Evolutionary conservation across 1,140 invertebrate genomes (phyloP), one percentile per base, ranked within the genome.

Genomic region (Berghia stephanieae): DNA sequence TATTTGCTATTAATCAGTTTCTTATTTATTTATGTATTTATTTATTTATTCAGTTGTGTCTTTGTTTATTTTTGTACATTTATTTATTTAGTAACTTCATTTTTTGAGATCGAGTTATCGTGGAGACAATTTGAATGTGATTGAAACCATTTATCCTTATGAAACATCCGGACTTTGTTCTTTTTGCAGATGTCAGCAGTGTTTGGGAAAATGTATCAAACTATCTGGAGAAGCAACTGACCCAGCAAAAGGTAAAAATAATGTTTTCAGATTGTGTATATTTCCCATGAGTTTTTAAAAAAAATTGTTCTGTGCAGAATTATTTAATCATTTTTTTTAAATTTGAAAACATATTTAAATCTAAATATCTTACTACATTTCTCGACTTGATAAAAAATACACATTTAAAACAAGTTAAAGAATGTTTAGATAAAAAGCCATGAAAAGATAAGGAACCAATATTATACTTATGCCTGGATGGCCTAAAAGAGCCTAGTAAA

Each of bases 161-260:
- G 21, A 42, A 3, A 44, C 36, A 70, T 27, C 36, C 36, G 27
- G 27, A 42, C 36, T 27, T 43, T 42, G 16, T 31, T 27, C 31
- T 42, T 42, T 60, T 84, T 87, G 49, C 76, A 89, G 88, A 89
- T 88, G 83, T 89, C 77, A 79, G 84, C 31, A 83, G 80, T 81
- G 83, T 89, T 18, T 89, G 88, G 88, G 86, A 88, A 77, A 86
- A 85, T 83, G 86, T 89, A 5, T 86, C 87, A 8, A 67, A 43
- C 31, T 89, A 85, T 78, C 84, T 89, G 80, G 87, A 88, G 67
- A 88, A 86, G 66, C 83, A 85, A 46, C 89, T 89, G 88, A 77
- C 80, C n/a, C 83, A 86, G 52, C 83, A 85, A 60, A 89, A 89
- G 86, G 88, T 87, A 84, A 75, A 75, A 73, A 68, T 18, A 36